Evolutionary conservation across 2,888 invertebrate species (phyloP).

Genomic region (Scrobipalpa atriplicella): DNA sequence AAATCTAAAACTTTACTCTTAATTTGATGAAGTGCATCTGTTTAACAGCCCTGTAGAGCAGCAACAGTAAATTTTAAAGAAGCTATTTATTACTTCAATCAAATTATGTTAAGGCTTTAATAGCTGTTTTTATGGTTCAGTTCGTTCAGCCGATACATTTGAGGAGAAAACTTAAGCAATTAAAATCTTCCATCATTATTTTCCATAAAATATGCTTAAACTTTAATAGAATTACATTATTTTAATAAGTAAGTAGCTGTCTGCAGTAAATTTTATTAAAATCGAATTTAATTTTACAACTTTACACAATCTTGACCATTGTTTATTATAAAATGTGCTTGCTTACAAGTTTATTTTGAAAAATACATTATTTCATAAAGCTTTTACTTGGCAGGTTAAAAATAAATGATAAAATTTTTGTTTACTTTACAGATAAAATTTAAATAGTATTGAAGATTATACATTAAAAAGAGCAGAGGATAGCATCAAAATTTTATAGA

Average conservation of each 20-base stretch:
- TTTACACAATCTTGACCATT: too few species aligned
- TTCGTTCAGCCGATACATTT: neutral
- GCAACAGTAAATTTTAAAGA: constrained; percentile 2
- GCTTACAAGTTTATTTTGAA: too few species aligned
- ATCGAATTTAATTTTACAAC: too few species aligned
- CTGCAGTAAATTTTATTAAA: too few species aligned
- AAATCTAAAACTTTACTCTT: neutral
- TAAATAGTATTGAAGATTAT: neutral
- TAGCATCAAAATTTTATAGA: neutral
- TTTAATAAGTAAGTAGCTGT: too few species aligned
- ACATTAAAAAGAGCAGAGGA: neutral
- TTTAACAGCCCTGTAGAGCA: neutral
- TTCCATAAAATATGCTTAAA: neutral
- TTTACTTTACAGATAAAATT: too few species aligned
- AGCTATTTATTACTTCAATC: constrained; percentile 20
- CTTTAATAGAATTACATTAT: neutral
- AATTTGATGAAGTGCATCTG: neutral
- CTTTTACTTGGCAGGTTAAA: too few species aligned
- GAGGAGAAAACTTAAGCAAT: neutral
- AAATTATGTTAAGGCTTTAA: constrained; percentile 15
- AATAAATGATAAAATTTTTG: too few species aligned
- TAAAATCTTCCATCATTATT: neutral
- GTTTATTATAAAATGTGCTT: too few species aligned
- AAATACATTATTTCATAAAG: too few species aligned
- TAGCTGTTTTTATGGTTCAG: constrained; percentile 2